These are phyloP conservation scores for Hecatera dysodea DNA, from an alignment of 2,888 invertebrate genomes.

Conservation along the genomic window DNA sequence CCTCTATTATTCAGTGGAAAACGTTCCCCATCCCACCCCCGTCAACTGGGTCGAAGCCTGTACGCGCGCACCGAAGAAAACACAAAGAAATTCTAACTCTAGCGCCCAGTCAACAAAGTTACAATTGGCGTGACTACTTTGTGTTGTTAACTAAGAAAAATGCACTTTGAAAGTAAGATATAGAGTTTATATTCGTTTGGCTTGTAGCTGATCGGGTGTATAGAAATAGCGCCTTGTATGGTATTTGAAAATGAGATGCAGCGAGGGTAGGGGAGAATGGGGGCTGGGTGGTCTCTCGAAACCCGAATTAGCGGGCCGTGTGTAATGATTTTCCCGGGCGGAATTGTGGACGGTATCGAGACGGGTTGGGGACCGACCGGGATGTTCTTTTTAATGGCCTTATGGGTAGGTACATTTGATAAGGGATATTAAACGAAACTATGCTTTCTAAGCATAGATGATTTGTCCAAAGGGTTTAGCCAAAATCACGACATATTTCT, in stretches of 20 bases:
- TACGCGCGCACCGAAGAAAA: conserved; percentile 72
- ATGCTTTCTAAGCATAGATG: conserved; percentile 54
- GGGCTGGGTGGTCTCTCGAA: conserved; percentile 82
- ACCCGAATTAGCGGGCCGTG: conserved; percentile 90
- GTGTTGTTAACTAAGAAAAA: conserved; percentile 63
- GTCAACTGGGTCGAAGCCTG: conserved; percentile 71
- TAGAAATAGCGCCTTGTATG: conserved; percentile 82
- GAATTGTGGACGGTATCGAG: conserved; percentile 89
- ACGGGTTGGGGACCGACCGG: conserved; percentile 77
- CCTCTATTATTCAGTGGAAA: conserved; percentile 88
- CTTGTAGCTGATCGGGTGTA: conserved; percentile 71
- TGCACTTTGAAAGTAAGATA: conserved; percentile 70
- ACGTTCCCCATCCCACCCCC: conserved; percentile 72
- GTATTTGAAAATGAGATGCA: conserved; percentile 91
- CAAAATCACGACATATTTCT: background rate
- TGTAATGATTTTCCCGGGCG: conserved; percentile 90
- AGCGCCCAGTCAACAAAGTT: conserved; percentile 81
- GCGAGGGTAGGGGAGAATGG: conserved; percentile 77
- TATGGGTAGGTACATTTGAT: conserved; percentile 72
- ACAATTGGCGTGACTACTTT: conserved; percentile 80
- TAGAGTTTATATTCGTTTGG: conserved; percentile 80
- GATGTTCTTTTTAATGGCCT: conserved; percentile 77
- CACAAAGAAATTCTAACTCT: conserved; percentile 86
- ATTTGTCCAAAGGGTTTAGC: conserved; percentile 31
- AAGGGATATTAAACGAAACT: conserved; percentile 70